These are phyloP conservation scores for Sebastolobus alascanus DNA, from an alignment of 2,797 vertebrate genomes.

Conservation along the genomic window DNA sequence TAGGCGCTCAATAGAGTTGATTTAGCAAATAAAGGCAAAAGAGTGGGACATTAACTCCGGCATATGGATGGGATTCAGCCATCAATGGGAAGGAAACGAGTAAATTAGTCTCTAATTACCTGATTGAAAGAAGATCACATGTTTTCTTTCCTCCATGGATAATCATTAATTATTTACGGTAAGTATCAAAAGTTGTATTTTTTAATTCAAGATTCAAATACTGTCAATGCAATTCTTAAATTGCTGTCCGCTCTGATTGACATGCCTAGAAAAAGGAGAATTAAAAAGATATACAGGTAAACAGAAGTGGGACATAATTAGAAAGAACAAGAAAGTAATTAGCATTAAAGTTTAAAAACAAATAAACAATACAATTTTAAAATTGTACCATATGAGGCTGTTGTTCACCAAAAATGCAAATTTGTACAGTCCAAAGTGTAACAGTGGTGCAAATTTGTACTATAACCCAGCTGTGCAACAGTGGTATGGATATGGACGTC, in stretches of 20 bases:
- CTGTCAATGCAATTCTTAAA: neutral
- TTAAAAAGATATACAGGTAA: neutral
- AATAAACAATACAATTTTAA: neutral
- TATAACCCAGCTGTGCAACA: neutral
- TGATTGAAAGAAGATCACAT: conserved; percentile 26
- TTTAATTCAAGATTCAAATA: neutral
- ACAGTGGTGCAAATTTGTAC: neutral
- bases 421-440: neutral
- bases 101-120: conserved; percentile 41
- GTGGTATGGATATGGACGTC: neutral
- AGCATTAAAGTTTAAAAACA: neutral
- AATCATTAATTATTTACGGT: neutral
- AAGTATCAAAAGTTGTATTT: neutral
- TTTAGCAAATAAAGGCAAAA: conserved; percentile 52
- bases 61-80: conserved; percentile 20
- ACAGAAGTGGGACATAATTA: neutral
- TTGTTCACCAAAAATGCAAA: neutral
- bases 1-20: conserved; percentile 52
- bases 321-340: neutral
- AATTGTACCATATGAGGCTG: neutral
- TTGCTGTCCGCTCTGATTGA: neutral
- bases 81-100: conserved; percentile 29
- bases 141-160: neutral
- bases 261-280: neutral
- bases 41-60: conserved; percentile 28